Conservation (phyloP, 1,140 invertebrate genomes). For the Microplitis demolitor region DNA sequence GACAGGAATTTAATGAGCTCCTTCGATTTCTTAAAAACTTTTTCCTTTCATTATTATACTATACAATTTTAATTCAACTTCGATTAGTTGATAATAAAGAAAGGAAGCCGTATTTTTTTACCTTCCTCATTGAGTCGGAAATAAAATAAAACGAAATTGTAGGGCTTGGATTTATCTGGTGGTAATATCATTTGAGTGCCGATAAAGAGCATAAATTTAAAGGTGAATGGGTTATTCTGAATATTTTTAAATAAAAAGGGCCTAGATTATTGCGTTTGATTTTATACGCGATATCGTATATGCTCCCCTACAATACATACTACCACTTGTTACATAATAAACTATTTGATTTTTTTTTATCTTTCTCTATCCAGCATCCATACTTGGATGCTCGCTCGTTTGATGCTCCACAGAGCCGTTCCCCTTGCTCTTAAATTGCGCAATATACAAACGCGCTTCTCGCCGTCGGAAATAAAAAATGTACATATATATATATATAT, state of each 20-base stretch:
- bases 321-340: no score
- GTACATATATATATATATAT: not conserved
- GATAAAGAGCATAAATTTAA: no score
- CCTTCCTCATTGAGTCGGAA: not conserved
- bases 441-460: conserved; percentile 7
- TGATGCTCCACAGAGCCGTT: not conserved
- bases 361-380: not conserved
- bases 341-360: no score
- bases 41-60: not conserved
- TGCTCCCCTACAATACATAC: no score
- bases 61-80: not conserved
- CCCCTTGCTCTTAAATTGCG: conserved; percentile 8
- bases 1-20: not conserved
- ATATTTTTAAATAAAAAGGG: no score
- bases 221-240: no score
- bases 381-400: not conserved
- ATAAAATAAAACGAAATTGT: not conserved
- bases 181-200: no score
- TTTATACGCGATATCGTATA: no score
- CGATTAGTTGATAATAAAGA: no score
- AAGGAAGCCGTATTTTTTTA: no score
- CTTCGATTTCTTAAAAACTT: not conserved
- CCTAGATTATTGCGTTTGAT: no score
- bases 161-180: no score
- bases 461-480: not conserved